Evolutionary conservation across 2,888 invertebrate genomes (phyloP).

Genomic region (Escarpia spicata): DNA sequence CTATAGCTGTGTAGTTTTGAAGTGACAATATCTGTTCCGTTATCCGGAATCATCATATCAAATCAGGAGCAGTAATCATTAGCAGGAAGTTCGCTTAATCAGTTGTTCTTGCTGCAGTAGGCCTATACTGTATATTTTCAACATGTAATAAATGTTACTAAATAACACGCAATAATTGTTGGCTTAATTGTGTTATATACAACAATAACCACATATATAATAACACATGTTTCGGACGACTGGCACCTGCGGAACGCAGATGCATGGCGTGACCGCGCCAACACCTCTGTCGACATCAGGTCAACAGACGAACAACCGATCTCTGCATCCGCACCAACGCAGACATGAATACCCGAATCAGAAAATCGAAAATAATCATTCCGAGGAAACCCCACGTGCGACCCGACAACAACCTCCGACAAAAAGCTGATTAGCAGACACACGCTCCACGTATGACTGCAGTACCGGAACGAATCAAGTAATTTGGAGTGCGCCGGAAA

Average conservation of each 20-base stretch:
- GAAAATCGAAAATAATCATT: background rate
- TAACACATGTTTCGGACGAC: background rate
- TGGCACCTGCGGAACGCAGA: background rate
- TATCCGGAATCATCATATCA: too few relatives aligned
- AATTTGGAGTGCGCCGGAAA: constrained; percentile 5
- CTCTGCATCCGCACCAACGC: background rate
- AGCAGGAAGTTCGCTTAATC: too few relatives aligned
- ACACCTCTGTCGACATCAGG: background rate
- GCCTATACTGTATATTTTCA: too few relatives aligned
- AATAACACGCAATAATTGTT: too few relatives aligned
- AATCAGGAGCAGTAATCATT: too few relatives aligned
- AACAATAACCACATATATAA: background rate
- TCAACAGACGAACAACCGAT: background rate
- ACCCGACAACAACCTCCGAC: background rate
- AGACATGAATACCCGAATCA: background rate
- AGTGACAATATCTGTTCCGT: too few relatives aligned
- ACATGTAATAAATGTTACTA: too few relatives aligned
- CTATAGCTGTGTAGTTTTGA: too few relatives aligned
- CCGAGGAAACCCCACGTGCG: background rate
- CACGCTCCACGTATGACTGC: background rate
- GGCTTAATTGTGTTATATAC: background rate
- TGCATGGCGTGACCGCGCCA: background rate
- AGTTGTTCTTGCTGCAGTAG: too few relatives aligned
- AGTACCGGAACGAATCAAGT: background rate
- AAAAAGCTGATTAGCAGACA: background rate